Evolutionary conservation across 2,797 vertebrate species (phyloP), one percentile per base, ranked within the genome.

Genomic region (Coracias cyanogaster): DNA sequence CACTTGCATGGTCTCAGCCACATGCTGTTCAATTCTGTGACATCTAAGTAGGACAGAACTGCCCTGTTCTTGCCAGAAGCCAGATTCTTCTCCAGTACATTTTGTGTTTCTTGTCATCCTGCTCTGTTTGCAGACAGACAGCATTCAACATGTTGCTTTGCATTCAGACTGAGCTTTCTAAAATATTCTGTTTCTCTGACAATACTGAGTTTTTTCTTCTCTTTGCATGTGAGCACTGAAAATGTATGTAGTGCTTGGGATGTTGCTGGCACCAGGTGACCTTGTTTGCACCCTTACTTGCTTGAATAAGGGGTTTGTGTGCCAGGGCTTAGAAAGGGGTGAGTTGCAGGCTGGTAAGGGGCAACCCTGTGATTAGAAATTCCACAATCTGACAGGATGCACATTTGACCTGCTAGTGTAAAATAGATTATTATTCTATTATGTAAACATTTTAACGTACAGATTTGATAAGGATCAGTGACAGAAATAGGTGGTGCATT

Each of bases 261-360:
- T 74, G 69, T 78, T 83, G 46, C 55, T 93, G 84, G 87, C 77
- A 84, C 80, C 25, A 60, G 79, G 62, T 96, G 93, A 94, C 96
- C 96, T 96, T 84, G 91, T 95, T 96, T 96, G 96, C 91, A 94
- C 95, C 31, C 77, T 90, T 93, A 35, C 31, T 86, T 76, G 29
- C 87, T 95, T 96, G 89, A 96, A 95, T 93, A 96, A 86, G 72
- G 41, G 78, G 77, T 58, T 79, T 97, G 94, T 96, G 78, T 93
- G 77, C 83, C 86, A 86, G 90, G 91, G 70, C 84, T 95, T 95
- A 94, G 86, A 73, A 94, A 57, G 55, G 64, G 41, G 81, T 89
- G 87, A 96, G 95, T 96, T 96, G 74, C 88, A 86, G 86, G 82
- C 81, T 93, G 86, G 83, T 71, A 77, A 90, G 81, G 86, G 88